phyloP scores from a whole-genome alignment of 2,113 vertebrate genomes.

The Murina feae region DNA sequence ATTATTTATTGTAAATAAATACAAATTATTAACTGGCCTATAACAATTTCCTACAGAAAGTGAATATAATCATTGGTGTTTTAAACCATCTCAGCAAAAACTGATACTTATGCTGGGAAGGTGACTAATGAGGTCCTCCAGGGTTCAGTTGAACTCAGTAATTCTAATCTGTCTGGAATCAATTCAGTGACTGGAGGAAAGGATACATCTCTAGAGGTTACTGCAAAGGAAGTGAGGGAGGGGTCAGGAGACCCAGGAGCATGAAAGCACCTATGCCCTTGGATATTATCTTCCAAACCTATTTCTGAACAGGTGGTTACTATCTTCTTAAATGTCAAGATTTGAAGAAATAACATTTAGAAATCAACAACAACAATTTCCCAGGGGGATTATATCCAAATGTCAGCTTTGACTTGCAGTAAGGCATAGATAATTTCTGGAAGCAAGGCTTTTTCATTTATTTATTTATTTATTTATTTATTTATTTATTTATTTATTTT shows the following conservation, averaged over 20 bases:
- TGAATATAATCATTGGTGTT: constrained; percentile 5
- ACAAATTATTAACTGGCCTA: background rate
- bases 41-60: constrained; percentile 5
- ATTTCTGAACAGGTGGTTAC: background rate
- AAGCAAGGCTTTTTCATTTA: background rate
- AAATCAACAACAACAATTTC: constrained; percentile 21
- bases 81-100: background rate
- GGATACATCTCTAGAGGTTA: background rate
- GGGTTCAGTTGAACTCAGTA: background rate
- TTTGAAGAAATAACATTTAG: constrained; percentile 46
- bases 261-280: background rate
- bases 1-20: constrained; percentile 9
- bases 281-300: background rate
- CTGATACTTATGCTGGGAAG: background rate
- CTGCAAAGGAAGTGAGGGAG: background rate
- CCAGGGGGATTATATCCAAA: constrained; percentile 41
- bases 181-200: background rate
- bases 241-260: background rate
- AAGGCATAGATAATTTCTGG: constrained; percentile 32
- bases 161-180: constrained; percentile 5
- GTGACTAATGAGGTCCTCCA: background rate
- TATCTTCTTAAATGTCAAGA: constrained; percentile 12
- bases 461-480: background rate
- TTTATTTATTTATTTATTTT: background rate
- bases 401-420: constrained; percentile 20